Base-by-base conservation (phyloP, 2,113 vertebrate genomes). In the Limanda limanda region DNA sequence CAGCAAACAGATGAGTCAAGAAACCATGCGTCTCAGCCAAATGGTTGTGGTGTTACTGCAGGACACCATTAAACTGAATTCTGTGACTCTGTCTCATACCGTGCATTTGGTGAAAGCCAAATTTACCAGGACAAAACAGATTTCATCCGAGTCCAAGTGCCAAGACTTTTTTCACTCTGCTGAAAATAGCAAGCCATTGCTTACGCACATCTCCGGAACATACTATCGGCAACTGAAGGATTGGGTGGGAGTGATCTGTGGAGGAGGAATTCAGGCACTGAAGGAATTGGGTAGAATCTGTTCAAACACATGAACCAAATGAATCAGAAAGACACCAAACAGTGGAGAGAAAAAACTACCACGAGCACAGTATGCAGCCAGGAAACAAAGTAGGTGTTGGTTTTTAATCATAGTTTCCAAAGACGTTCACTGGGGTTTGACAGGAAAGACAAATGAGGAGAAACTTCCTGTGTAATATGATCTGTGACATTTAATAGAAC, bases 121-220 rank as follows among this genome's bases (percentile, higher is more conserved):
- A 85, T 83, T 92, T 76, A 84, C 76, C 75, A 80, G 78, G 90
- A 88, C 86, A 74, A 86, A 90, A 92, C 89, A 81, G 76, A 88
- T 93, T 92, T 93, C 83, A 92, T 89, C 74, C 85, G 86, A 86
- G 83, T 87, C 79, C 73, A 81, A 84, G 82, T 86, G 89, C 92
- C 91, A 94, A 90, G 88, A 90, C 82, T 63, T 85, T 82, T 89
- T 89, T 86, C 84, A 92, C 92, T 93, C 89, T 92, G 84, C 92
- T 86, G 81, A 92, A 94, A 95, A 94, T 94, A 94, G 93, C 81
- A 88, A 81, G 84, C 76, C 73, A 59, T 71, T 92, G 93, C 93
- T 93, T 92, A 91, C 92, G 90, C 92, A 94, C 85, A 84, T 90
- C 85, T 85, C 85, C 88, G 92, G 86, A 90, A 90, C 82, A 87